Percentiles rank a stretch among this genome's conserved stretches.
Conservation (phyloP, 2,888 invertebrate species). For the Carpatolechia fugitivella region DNA sequence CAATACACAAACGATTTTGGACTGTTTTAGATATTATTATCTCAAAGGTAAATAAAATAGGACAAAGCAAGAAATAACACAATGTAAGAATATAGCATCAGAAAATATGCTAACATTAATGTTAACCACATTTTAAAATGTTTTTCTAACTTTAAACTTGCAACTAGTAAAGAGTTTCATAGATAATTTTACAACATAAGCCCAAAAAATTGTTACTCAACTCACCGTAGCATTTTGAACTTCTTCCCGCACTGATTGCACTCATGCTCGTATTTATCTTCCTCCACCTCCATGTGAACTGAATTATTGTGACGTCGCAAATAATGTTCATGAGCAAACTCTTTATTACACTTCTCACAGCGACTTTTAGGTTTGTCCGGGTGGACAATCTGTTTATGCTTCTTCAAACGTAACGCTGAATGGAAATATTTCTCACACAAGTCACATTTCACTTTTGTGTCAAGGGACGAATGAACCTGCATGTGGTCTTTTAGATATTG, state of each 20-base stretch:
- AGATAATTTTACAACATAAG: no score
- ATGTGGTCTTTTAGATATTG: constrained; percentile 71
- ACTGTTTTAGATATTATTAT: no score
- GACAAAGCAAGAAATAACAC: no score
- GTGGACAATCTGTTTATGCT: constrained; percentile 70
- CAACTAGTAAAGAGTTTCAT: no score
- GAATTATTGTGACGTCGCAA: constrained; percentile 59
- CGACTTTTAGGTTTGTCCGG: constrained; percentile 62
- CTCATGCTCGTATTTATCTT: constrained; percentile 58
- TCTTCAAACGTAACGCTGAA: constrained; percentile 63
- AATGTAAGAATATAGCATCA: no score
- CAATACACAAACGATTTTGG: no score
- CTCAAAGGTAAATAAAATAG: no score
- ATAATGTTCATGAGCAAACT: constrained; percentile 69
- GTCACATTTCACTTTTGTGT: constrained; percentile 67
- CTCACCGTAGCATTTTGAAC: constrained; percentile 47
- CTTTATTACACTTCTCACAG: constrained; percentile 67
- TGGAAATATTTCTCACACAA: constrained; percentile 67
- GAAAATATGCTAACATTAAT: no score
- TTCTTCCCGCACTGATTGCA: constrained; percentile 69
- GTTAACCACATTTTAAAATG: no score
- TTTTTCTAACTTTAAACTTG: no score
- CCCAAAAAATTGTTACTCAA: no score
- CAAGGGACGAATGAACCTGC: constrained; percentile 64
- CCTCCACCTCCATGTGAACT: constrained; percentile 62